Percentiles rank a stretch among this genome's conserved stretches.
These are phyloP conservation scores for Bos javanicus DNA, from an alignment of 2,113 vertebrate species.

Conservation along the genomic window DNA sequence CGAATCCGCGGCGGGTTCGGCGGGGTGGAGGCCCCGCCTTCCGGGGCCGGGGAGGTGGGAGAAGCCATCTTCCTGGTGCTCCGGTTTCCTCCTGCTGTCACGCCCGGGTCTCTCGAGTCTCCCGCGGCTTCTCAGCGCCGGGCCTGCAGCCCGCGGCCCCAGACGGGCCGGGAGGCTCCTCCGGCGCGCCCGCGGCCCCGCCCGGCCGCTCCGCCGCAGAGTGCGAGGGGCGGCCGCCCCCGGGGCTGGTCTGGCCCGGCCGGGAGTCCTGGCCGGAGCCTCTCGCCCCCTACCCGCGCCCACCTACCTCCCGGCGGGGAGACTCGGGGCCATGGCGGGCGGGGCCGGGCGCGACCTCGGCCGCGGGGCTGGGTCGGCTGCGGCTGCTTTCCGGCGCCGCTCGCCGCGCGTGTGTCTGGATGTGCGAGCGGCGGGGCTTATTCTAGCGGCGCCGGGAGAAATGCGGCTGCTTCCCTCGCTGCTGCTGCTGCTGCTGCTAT, in stretches of 20 bases:
- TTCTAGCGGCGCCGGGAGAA: background rate
- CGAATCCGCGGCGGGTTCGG: conserved; percentile 78
- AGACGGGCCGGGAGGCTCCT: background rate
- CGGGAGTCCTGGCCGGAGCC: background rate
- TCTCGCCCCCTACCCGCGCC: background rate
- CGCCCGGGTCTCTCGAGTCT: conserved; percentile 18
- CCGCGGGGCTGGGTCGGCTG: background rate
- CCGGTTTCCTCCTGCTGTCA: background rate
- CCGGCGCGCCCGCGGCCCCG: background rate
- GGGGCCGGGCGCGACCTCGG: background rate
- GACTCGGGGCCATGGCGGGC: background rate
- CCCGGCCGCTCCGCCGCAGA: conserved; percentile 41
- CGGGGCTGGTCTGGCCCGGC: background rate
- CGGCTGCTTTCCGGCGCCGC: background rate
- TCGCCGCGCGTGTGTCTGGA: background rate
- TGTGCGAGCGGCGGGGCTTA: background rate
- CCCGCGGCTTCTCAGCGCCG: background rate
- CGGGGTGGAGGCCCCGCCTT: conserved; percentile 76
- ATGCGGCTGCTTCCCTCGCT: background rate
- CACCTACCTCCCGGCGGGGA: background rate
- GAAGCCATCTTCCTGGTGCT: conserved; percentile 79
- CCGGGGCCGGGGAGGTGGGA: conserved; percentile 75
- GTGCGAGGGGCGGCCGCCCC: background rate
- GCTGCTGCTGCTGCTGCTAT: background rate
- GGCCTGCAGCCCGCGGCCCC: conserved; percentile 11